Evolutionary conservation across 1,140 invertebrate species (phyloP).

Genomic region (Harpegnathos saltator): DNA sequence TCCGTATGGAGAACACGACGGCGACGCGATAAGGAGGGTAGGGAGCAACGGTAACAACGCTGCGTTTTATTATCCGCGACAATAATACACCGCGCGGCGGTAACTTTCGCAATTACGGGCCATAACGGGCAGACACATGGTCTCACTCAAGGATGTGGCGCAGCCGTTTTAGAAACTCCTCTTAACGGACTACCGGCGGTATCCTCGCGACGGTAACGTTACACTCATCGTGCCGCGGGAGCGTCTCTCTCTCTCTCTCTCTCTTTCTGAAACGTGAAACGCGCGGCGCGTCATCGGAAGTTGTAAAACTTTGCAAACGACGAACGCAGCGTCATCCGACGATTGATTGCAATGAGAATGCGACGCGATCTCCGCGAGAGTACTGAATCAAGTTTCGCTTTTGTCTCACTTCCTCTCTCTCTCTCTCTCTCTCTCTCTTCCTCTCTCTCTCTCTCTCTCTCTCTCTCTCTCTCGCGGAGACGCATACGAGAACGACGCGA

Average conservation of each 20-base stretch:
- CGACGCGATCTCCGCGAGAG: no score
- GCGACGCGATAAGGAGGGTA: neutral
- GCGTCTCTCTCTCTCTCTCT: no score
- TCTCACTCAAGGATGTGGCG: conserved; percentile 27
- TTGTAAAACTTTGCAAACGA: neutral
- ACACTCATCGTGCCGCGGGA: conserved; percentile 6
- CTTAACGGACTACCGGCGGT: conserved; percentile 27
- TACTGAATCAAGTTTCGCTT: no score
- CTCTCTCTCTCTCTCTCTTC: no score
- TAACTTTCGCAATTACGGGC: conserved; percentile 45
- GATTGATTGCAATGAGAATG: conserved; percentile 4
- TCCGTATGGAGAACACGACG: conserved; percentile 32
- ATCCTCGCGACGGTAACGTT: conserved; percentile 24
- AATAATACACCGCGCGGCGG: conserved; percentile 19
- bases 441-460: no score
- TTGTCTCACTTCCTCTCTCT: no score
- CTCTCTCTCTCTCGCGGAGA: no score
- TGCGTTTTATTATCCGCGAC: conserved; percentile 37
- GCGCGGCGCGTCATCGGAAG: neutral
- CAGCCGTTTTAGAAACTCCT: conserved; percentile 43
- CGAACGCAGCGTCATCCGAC: neutral
- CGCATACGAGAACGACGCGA: no score
- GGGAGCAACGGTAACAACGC: no score
- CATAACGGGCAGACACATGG: conserved; percentile 50
- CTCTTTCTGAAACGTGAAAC: conserved; percentile 24